Percentiles rank a stretch among this genome's conserved stretches.
phyloP scores from a whole-genome alignment of 2,113 vertebrate species.

The Sorex fumeus region DNA sequence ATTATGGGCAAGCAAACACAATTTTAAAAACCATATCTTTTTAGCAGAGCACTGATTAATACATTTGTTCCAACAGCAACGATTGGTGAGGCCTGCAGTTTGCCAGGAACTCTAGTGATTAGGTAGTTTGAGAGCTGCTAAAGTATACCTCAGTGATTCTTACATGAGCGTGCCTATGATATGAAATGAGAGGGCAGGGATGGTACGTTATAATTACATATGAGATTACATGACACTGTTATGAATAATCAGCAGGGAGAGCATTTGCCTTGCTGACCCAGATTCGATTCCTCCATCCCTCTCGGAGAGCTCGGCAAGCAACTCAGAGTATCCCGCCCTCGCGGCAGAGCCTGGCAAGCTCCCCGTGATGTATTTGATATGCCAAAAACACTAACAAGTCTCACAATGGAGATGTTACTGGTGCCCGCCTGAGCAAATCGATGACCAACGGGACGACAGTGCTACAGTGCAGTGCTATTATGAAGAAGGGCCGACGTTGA shows the following conservation, averaged over 20 bases:
- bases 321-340: too few relatives aligned
- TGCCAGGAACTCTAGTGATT: neutral
- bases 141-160: neutral
- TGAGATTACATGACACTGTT: neutral
- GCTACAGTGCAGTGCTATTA: too few relatives aligned
- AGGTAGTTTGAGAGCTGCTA: neutral
- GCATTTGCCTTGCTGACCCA: too few relatives aligned
- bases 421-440: too few relatives aligned
- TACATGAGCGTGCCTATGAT: neutral
- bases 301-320: too few relatives aligned
- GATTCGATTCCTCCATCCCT: too few relatives aligned
- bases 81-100: neutral
- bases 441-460: too few relatives aligned
- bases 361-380: too few relatives aligned
- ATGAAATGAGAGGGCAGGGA: neutral
- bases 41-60: neutral
- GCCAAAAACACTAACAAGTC: too few relatives aligned
- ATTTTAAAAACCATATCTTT: neutral
- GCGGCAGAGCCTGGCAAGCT: too few relatives aligned
- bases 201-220: neutral
- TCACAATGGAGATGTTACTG: too few relatives aligned
- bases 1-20: neutral
- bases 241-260: too few relatives aligned
- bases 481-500: neutral
- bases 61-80: neutral